Evolutionary conservation across 1,140 invertebrate genomes (phyloP).

Genomic region (Cydia strobilella): DNA sequence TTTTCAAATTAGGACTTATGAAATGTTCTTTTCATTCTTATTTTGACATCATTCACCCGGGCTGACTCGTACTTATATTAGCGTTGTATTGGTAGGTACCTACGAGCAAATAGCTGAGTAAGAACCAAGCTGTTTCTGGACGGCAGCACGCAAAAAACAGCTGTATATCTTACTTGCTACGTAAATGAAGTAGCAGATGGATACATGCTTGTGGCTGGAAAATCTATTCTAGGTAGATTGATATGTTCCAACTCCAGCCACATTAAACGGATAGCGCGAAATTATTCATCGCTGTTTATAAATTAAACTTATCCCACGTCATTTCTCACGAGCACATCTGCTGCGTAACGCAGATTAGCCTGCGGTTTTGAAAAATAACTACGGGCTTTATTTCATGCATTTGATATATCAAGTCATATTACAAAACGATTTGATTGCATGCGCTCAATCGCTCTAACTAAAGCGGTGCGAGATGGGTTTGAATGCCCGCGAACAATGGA

Average conservation of each 20-base stretch:
- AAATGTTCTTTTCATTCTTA: no score
- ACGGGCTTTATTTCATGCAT: not conserved
- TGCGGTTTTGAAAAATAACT: conserved; percentile 15
- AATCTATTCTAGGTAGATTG: not conserved
- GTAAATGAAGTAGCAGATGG: not conserved
- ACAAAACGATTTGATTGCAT: not conserved
- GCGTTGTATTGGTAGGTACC: no score
- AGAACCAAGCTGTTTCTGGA: no score
- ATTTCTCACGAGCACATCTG: conserved; percentile 55
- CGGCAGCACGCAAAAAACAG: no score
- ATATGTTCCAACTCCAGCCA: conserved; percentile 3
- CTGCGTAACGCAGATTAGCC: not conserved
- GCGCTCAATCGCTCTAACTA: no score
- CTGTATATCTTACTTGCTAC: no score
- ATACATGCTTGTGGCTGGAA: not conserved
- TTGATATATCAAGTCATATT: not conserved
- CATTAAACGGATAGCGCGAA: conserved; percentile 44
- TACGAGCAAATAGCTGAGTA: no score
- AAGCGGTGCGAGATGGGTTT: no score
- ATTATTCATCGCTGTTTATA: conserved; percentile 52
- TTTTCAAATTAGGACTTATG: no score
- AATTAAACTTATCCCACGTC: conserved; percentile 52
- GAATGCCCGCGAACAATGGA: no score
- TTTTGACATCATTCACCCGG: no score
- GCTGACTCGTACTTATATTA: no score